Base-by-base conservation (phyloP, 2,888 invertebrate species). In the Chrysina gloriosa region DNA sequence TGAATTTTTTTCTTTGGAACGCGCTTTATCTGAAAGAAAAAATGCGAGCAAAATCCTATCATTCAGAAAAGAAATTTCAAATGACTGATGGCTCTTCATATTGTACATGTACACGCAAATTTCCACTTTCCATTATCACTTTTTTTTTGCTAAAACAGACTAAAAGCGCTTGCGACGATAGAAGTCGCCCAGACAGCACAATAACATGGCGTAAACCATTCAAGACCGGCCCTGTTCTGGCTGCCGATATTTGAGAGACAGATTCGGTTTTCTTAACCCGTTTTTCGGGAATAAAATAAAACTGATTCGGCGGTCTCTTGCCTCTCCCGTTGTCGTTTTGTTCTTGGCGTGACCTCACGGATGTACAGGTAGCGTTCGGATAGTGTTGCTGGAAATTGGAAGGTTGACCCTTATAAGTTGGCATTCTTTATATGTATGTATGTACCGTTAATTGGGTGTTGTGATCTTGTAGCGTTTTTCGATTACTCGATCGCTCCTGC, bases 201-300 rank as follows among this genome's bases (percentile, higher is more conserved):
- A n/a, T n/a, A n/a, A n/a, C n/a, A n/a, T n/a, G n/a, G n/a, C n/a
- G n/a, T n/a, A 54, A 42, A 39, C 9, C n/a, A 23, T 29, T n/a
- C 29, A 47, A 42, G 19, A 27, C 58, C 58, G 58, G 58, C 29
- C 36, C 48, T 58, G 47, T 7, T 19, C 42, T 25, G 7, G 27
- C 48, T 67, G 58, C 67, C 61, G 67, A 67, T 68, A 61, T 64
- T 65, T 61, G 34, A 50, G 67, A 67, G 42, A 45, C 63, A 52
- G 48, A 63, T 67, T 69, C 69, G 69, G 72, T 72, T 74, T 71
- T 70, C 72, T 66, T 75, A 75, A 77, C 78, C 75, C 76, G 79
- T 77, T 79, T 52, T 79, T 78, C 74, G 73, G 77, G 75, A 79
- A 79, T 75, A 75, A 76, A 78, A 79, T 76, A 76, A 78, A 79